These are phyloP conservation scores for Adoxophyes honmai DNA, from an alignment of 1,140 invertebrate genomes.

Conservation along the genomic window DNA sequence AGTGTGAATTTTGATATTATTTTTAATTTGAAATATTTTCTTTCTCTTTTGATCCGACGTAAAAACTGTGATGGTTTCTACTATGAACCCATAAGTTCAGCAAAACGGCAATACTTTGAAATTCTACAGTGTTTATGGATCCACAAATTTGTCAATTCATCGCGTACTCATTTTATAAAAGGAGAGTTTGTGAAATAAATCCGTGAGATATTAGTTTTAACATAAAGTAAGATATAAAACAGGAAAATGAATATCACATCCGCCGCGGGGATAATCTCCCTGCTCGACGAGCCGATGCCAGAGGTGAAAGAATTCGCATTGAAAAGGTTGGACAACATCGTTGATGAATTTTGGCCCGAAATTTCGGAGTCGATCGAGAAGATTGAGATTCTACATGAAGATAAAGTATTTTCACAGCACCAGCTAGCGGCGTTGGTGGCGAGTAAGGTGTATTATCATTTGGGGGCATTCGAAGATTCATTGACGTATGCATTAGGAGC, in stretches of 20 bases:
- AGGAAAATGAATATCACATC: slow-evolving; percentile 75
- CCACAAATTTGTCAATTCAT: slow-evolving; percentile 69
- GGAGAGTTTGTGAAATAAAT: slow-evolving; percentile 21
- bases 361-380: slow-evolving; percentile 98
- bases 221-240: slow-evolving; percentile 15
- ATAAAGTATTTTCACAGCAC: slow-evolving; percentile 91
- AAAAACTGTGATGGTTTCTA: no score
- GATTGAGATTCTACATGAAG: slow-evolving; percentile 98
- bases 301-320: slow-evolving; percentile 96
- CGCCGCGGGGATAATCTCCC: slow-evolving; percentile 95
- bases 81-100: no score
- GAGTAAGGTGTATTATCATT: slow-evolving; percentile 98
- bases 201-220: slow-evolving; percentile 3
- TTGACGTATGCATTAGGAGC: slow-evolving; percentile 95
- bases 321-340: slow-evolving; percentile 94
- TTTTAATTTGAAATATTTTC: no score
- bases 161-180: slow-evolving; percentile 29
- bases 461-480: slow-evolving; percentile 97
- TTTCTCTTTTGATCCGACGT: no score
- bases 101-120: background rate
- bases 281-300: slow-evolving; percentile 94
- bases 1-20: no score
- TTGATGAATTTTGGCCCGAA: slow-evolving; percentile 99
- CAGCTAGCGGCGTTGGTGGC: slow-evolving; percentile 97
- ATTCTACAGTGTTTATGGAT: slow-evolving; percentile 19